phyloP scores from a whole-genome alignment of 2,113 vertebrate species.

The rat (Rattus norvegicus) region GRCr8 NC_086024.1:46013501-46014000 shows the following conservation, averaged over 20 bases:
- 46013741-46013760: fast-evolving
- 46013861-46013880: not conserved
- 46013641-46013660: not conserved
- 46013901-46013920: not conserved
- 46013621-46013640: not conserved
- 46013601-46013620: not conserved
- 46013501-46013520: not conserved
- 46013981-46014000: not conserved
- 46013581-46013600: not conserved
- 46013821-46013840: not conserved
- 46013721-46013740: fast-evolving
- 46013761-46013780: not conserved
- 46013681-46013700: not conserved
- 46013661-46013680: not conserved
- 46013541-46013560: not conserved
- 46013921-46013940: too few species aligned
- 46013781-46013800: not conserved
- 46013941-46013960: not conserved
- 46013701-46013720: not conserved
- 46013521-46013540: fast-evolving
- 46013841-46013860: not conserved
- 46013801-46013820: not conserved
- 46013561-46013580: not conserved
- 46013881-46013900: not conserved
- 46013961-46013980: not conserved